phyloP scores from a whole-genome alignment of 2,797 vertebrate species.

The Microhierax caerulescens region DNA sequence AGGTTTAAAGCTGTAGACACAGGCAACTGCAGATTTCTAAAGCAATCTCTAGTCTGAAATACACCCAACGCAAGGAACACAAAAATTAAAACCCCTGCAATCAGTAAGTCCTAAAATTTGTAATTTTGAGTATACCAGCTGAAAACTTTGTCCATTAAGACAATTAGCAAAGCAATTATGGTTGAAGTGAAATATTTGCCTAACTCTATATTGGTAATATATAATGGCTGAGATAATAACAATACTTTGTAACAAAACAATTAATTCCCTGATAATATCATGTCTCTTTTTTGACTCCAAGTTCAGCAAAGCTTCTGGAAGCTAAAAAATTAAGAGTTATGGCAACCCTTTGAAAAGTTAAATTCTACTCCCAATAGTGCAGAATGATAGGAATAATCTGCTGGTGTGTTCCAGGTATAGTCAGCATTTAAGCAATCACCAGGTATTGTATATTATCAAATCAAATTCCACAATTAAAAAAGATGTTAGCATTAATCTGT shows the following conservation, averaged over 20 bases:
- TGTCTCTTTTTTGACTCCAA: background rate
- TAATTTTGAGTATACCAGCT: background rate
- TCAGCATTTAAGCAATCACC: background rate
- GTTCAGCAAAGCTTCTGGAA: background rate
- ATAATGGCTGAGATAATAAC: background rate
- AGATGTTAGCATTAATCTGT: background rate
- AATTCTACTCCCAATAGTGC: background rate
- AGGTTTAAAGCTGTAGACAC: background rate
- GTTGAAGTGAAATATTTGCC: background rate
- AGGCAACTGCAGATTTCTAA: background rate
- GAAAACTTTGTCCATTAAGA: background rate
- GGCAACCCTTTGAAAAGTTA: background rate
- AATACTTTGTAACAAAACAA: background rate
- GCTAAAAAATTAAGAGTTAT: background rate
- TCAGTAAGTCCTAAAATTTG: background rate
- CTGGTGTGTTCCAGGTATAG: rapidly evolving
- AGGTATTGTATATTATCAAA: background rate
- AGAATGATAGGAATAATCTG: background rate
- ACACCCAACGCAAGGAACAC: background rate
- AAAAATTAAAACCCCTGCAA: background rate
- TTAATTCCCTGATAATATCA: background rate
- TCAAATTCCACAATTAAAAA: background rate
- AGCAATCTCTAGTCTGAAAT: background rate
- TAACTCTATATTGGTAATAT: background rate
- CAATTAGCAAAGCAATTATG: background rate